Evolutionary conservation across 1,140 invertebrate species (phyloP).

Genomic region (Drosophila insularis): DNA sequence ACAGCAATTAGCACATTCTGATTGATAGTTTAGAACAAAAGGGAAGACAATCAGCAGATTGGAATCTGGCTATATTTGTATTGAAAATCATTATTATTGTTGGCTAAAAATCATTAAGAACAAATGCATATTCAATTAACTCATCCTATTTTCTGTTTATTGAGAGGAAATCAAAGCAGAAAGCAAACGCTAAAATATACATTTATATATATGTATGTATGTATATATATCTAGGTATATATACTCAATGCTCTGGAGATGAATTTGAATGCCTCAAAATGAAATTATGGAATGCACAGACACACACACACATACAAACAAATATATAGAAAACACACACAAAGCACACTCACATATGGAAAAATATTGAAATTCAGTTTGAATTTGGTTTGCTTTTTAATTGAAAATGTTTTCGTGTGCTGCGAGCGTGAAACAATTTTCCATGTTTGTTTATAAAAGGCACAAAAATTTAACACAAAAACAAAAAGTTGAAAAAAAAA

Average conservation of each 20-base stretch:
- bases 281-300: slow-evolving; percentile 70
- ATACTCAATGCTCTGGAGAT: slow-evolving; percentile 45
- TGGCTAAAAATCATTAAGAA: slow-evolving; percentile 12
- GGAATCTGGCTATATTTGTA: neutral
- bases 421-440: slow-evolving; percentile 75
- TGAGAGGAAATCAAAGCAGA: slow-evolving; percentile 28
- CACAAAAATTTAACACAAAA: slow-evolving; percentile 53
- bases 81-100: slow-evolving; percentile 1
- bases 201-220: neutral
- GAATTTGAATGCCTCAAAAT: slow-evolving; percentile 41
- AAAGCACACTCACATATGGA: slow-evolving; percentile 5
- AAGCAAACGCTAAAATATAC: slow-evolving; percentile 6
- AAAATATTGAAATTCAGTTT: slow-evolving; percentile 32
- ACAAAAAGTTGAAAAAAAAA: slow-evolving; percentile 35
- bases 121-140: slow-evolving; percentile 76
- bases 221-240: slow-evolving; percentile 9
- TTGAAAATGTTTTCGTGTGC: slow-evolving; percentile 78
- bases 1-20: neutral
- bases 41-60: neutral
- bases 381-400: slow-evolving; percentile 57
- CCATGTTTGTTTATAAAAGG: slow-evolving; percentile 68
- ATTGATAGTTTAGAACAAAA: neutral
- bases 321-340: neutral
- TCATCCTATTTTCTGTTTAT: slow-evolving; percentile 7
- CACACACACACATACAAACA: neutral